Evolutionary conservation across 1,140 invertebrate genomes (phyloP), one percentile per base, ranked within the genome.

Genomic region (Aradophagus sp.): DNA sequence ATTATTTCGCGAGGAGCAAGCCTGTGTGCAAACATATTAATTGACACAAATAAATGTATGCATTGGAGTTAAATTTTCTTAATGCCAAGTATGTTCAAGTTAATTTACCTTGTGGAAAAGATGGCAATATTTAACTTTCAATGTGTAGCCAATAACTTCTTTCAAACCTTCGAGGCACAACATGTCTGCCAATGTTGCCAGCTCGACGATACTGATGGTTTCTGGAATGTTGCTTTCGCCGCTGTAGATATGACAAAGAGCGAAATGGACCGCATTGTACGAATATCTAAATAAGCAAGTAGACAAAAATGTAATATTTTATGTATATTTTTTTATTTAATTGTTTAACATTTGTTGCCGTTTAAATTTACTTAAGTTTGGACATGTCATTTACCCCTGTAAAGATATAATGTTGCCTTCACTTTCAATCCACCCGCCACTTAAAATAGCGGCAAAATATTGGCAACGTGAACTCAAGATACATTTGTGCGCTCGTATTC

Each of bases 91-190:
- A n/a, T n/a, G n/a, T n/a, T n/a, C n/a, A n/a, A n/a, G n/a, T n/a
- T 8, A 50, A 84, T 69, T 80, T 83, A 94, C 93, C 86, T 91
- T 92, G 76, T 95, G 94, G 80, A 95, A 96, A 75, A 93, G 91
- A 81, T 97, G 95, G 82, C 95, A 97, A 84, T 95, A 95, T 84
- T 95, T 93, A 3, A 91, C 91, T 84, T 95, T 94, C 4, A 97
- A 84, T 0, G 93, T 93, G 75, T 94, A 93, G 68, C 91, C 91
- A 0, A 96, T 93, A 1, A 95, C 93, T 87, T 96, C 94, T 82
- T 95, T 96, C 0, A 97, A 86, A 2, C 94, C 94, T 83, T 96
- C 94, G 2, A 97, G 81, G 8, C 93, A 92, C 11, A 97, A 84
- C 89, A 96, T 93, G 84, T 97, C 95, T 2, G 94, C 92, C 36